Percentiles rank a stretch among this genome's conserved stretches.
phyloP scores from a whole-genome alignment of 2,888 invertebrate genomes.

The Sisyra nigra region DNA sequence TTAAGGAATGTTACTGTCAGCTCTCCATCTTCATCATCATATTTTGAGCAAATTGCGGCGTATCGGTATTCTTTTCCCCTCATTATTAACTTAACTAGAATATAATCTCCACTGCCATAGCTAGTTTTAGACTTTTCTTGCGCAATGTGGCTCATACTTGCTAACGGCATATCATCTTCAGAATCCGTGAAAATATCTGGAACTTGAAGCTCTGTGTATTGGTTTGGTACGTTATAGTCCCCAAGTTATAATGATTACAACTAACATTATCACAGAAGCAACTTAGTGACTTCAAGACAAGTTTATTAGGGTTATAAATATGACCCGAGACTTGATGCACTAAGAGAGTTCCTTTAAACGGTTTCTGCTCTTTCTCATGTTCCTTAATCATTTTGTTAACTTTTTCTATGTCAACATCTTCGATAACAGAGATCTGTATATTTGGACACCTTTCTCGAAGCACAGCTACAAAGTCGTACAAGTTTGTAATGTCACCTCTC shows the following conservation, averaged over 20 bases:
- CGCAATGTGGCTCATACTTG: slow-evolving; percentile 9
- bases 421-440: slow-evolving; percentile 13
- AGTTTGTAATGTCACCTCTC: slow-evolving; percentile 18
- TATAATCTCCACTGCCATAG: slow-evolving; percentile 13
- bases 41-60: slow-evolving; percentile 12
- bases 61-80: slow-evolving; percentile 12
- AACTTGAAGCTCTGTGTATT: slow-evolving; percentile 2
- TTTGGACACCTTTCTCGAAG: slow-evolving; percentile 13
- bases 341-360: slow-evolving; percentile 15
- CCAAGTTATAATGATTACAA: slow-evolving; percentile 12
- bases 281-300: slow-evolving; percentile 15
- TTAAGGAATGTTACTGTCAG: slow-evolving; percentile 13
- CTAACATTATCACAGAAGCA: slow-evolving; percentile 13
- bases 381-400: slow-evolving; percentile 13
- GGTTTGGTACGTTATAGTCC: slow-evolving; percentile 10
- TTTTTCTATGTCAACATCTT: slow-evolving; percentile 14
- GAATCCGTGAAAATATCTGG: slow-evolving; percentile 6
- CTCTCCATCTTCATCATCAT: slow-evolving; percentile 11
- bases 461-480: slow-evolving; percentile 14
- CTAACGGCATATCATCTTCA: slow-evolving; percentile 2
- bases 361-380: slow-evolving; percentile 11
- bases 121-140: slow-evolving; percentile 10
- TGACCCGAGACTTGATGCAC: slow-evolving; percentile 14
- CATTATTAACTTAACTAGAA: slow-evolving; percentile 11
- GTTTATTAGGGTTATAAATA: slow-evolving; percentile 13